A percentile compares a stretch with the other conserved stretches of the same genome.
Conservation (phyloP, 2,888 invertebrate species). For the Mylabris sibirica region DNA sequence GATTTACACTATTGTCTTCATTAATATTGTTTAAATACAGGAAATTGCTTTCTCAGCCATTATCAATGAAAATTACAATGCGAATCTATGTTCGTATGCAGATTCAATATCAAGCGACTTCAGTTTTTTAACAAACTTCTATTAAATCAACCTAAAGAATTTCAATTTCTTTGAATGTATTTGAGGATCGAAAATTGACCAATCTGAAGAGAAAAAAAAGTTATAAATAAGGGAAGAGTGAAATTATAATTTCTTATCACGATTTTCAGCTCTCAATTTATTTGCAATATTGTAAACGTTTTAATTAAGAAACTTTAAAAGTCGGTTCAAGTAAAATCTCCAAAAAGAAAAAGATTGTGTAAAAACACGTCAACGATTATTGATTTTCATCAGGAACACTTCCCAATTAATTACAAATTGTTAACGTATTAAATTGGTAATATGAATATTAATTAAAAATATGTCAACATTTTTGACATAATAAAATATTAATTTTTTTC, state of each 20-base stretch:
- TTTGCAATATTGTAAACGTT: not conserved
- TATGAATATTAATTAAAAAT: not conserved
- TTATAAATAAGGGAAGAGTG: too few species aligned
- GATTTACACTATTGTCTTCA: not conserved
- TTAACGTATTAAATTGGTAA: not conserved
- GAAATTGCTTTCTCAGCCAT: not conserved
- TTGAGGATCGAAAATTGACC: too few species aligned
- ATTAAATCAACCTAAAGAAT: too few species aligned
- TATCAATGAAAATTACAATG: not conserved
- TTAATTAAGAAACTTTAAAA: not conserved
- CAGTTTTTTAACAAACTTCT: too few species aligned
- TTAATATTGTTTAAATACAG: constrained; percentile 2
- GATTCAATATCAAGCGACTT: not conserved
- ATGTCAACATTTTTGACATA: not conserved
- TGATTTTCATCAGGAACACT: not conserved
- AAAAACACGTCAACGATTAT: not conserved
- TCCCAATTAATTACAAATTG: not conserved
- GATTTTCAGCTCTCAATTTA: too few species aligned
- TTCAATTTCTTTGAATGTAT: too few species aligned
- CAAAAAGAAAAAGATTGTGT: too few species aligned
- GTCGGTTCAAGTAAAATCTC: not conserved
- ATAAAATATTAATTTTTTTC: not conserved
- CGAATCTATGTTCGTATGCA: not conserved
- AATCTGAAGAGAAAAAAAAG: too few species aligned
- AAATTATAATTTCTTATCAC: too few species aligned